Conservation (phyloP, 35 echinoderm and acorn worm genomes). For the Ophioderma brevispina region DNA sequence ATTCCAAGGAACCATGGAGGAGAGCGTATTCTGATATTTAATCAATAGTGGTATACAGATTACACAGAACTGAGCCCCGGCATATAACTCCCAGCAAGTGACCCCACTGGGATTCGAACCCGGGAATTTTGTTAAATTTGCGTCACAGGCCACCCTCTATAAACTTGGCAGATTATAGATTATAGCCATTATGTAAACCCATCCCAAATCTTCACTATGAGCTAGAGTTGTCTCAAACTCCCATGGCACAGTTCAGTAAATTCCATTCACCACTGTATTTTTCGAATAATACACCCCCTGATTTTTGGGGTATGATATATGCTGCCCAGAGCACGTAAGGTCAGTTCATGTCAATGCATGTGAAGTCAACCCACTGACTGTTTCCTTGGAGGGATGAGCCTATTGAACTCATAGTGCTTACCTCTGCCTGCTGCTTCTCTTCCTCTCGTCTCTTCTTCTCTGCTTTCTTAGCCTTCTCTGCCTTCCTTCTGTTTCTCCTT, state of each 20-base stretch:
- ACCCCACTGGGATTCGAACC: too few relatives aligned
- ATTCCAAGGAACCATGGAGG: too few relatives aligned
- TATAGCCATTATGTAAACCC: too few relatives aligned
- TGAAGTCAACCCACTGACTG: background rate
- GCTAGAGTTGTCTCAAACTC: too few relatives aligned
- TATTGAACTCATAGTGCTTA: conserved; percentile 14
- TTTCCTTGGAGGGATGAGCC: background rate
- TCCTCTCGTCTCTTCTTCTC: background rate
- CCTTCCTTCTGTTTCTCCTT: background rate
- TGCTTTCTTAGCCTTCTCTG: background rate
- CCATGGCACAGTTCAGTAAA: background rate
- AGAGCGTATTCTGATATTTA: too few relatives aligned
- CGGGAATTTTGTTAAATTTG: too few relatives aligned
- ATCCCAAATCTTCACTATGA: too few relatives aligned
- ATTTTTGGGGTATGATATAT: background rate
- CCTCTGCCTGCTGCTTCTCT: conserved; percentile 1
- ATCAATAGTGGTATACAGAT: too few relatives aligned
- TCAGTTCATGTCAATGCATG: background rate
- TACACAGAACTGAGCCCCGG: too few relatives aligned
- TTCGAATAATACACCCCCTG: background rate
- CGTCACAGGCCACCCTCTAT: too few relatives aligned
- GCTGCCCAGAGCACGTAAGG: background rate
- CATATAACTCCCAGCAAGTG: too few relatives aligned
- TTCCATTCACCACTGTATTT: background rate
- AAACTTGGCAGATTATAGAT: too few relatives aligned